Base-by-base conservation (phyloP, 2,797 vertebrate species). In the Falco naumanni region DNA sequence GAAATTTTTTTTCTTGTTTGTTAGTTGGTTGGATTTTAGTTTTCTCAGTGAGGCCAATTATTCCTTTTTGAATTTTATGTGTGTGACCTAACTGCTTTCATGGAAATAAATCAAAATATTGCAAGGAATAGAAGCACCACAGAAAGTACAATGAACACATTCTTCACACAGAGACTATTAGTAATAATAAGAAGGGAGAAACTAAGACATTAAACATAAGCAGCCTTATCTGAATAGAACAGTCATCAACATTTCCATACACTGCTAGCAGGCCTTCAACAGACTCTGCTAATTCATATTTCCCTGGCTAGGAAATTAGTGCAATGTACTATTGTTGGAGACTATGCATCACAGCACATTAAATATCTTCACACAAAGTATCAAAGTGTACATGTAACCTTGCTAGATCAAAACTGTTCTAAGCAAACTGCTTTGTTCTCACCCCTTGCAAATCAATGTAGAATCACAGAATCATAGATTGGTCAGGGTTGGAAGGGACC, bases 301-400 rank as follows among this genome's bases (percentile, higher is more conserved):
- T 88, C 41, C 72, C 37, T n/a, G 26, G 6, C 16, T 37, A 63
- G 50, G 39, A 90, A 94, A 57, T 83, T 16, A 81, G 16, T 25
- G 25, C 8, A 24, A 3, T 24, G 34, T 47, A 15, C 39, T 77
- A 6, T 48, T 85, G 24, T 22, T 75, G 50, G 37, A 86, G 5
- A 54, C 3, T 48, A 1, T 26, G n/a, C n/a, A 21, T 26, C 8
- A 20, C 34, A 76, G n/a, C 6, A 24, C 0, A 0, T 21, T 26
- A 41, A 69, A 24, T 50, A 41, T 25, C 21, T 74, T 70, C 34
- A 39, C 21, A n/a, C 9, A 21, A 81, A 80, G 28, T 28, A 48
- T 29, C 8, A 21, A 53, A 29, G 11, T 26, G 6, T 6, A 28
- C 6, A 5, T 14, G 41, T 2, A 60, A 33, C 6, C 5, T 51